Evolutionary conservation across 2,113 vertebrate species (phyloP).

Genomic region (Sclerurus mexicanus): DNA sequence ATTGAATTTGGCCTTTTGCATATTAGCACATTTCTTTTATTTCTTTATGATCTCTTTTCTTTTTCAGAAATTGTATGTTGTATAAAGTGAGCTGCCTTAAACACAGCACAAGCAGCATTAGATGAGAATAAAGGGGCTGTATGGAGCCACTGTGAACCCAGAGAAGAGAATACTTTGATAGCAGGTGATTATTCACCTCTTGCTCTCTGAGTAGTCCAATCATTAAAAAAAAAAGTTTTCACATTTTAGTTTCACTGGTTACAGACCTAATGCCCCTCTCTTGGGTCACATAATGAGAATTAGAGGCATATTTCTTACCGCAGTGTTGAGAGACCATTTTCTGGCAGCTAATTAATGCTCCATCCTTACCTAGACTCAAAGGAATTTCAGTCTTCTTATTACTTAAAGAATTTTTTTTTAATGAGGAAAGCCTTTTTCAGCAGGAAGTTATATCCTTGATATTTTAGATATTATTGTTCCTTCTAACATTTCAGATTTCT

Average conservation of each 20-base stretch:
- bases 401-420: slow-evolving; percentile 57
- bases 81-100: not conserved
- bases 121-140: not conserved
- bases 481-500: not conserved
- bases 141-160: not conserved
- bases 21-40: not conserved
- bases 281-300: slow-evolving; percentile 66
- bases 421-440: slow-evolving; percentile 57
- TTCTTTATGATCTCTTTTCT: not conserved
- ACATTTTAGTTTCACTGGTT: slow-evolving; percentile 59
- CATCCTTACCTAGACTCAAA: slow-evolving; percentile 47
- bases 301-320: slow-evolving; percentile 68
- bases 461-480: not conserved
- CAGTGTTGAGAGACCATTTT: slow-evolving; percentile 62
- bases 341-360: slow-evolving; percentile 67
- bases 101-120: not conserved
- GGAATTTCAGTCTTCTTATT: slow-evolving; percentile 59
- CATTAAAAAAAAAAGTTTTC: slow-evolving; percentile 63
- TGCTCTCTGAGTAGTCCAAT: slow-evolving; percentile 16
- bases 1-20: not conserved
- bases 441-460: not conserved
- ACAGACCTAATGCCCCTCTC: slow-evolving; percentile 23
- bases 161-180: not conserved
- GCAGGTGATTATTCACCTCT: slow-evolving; percentile 33
- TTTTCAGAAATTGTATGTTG: not conserved